phyloP scores from a whole-genome alignment of 1,140 invertebrate genomes.

The Calephelis nemesis region DNA sequence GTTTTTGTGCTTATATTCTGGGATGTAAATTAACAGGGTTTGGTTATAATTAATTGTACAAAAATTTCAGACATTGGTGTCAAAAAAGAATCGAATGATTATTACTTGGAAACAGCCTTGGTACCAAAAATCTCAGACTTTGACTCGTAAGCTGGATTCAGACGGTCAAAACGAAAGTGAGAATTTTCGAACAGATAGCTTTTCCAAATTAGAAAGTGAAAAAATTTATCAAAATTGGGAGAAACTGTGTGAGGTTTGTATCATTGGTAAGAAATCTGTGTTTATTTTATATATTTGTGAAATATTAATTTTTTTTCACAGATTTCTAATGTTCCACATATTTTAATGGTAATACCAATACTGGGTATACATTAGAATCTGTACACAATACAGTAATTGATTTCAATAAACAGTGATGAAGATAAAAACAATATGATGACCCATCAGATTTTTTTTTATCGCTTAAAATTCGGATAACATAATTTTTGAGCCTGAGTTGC shows the following conservation, averaged over 20 bases:
- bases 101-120: conserved; percentile 51
- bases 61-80: conserved; percentile 36
- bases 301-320: conserved; percentile 21
- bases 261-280: neutral
- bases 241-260: conserved; percentile 42
- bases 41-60: neutral
- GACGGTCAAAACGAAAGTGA: conserved; percentile 22
- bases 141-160: conserved; percentile 40
- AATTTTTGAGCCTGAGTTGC: too few relatives aligned
- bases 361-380: too few relatives aligned
- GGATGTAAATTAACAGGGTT: neutral
- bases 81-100: conserved; percentile 34
- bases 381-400: too few relatives aligned
- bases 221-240: conserved; percentile 46
- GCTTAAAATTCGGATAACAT: too few relatives aligned
- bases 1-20: neutral
- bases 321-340: too few relatives aligned
- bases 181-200: conserved; percentile 31
- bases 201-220: conserved; percentile 42
- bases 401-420: too few relatives aligned
- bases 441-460: too few relatives aligned
- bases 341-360: too few relatives aligned
- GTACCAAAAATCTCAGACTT: conserved; percentile 43
- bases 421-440: too few relatives aligned
- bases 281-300: conserved; percentile 1